Percentiles rank a stretch among this genome's conserved stretches.
These are phyloP conservation scores for Hemistola chrysoprasaria DNA, from an alignment of 2,888 invertebrate genomes.

Conservation along the genomic window DNA sequence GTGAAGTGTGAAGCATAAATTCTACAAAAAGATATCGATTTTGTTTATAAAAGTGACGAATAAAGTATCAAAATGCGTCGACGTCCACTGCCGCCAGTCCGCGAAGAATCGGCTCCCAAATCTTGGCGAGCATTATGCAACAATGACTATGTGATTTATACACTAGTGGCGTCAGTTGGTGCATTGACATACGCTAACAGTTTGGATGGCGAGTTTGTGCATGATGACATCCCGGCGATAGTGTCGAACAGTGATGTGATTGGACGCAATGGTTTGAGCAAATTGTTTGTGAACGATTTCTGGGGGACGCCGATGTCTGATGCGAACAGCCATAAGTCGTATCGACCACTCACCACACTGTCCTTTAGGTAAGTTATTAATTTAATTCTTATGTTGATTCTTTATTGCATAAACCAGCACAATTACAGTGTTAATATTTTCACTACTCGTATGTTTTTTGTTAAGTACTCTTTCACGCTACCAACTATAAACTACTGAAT, in stretches of 20 bases:
- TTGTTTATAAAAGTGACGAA: too few relatives aligned
- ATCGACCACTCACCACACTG: slow-evolving; percentile 91
- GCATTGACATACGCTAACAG: slow-evolving; percentile 88
- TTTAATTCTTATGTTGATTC: too few relatives aligned
- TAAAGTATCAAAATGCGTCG: slow-evolving; percentile 65
- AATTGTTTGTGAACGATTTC: slow-evolving; percentile 90
- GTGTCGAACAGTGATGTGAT: slow-evolving; percentile 91
- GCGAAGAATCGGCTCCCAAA: slow-evolving; percentile 65
- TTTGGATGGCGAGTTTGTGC: slow-evolving; percentile 91
- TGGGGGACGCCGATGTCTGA: slow-evolving; percentile 96
- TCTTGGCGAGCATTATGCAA: slow-evolving; percentile 59
- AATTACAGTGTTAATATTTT: too few relatives aligned
- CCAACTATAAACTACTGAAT: too few relatives aligned
- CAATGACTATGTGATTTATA: slow-evolving; percentile 84
- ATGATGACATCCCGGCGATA: slow-evolving; percentile 93
- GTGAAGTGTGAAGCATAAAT: too few relatives aligned
- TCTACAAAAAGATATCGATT: slow-evolving; percentile 2
- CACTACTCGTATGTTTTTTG: too few relatives aligned
- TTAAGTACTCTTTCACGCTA: too few relatives aligned
- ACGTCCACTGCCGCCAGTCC: slow-evolving; percentile 67
- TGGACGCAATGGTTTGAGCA: slow-evolving; percentile 83
- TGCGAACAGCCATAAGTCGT: slow-evolving; percentile 92
- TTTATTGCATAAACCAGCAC: too few relatives aligned
- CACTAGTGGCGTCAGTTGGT: slow-evolving; percentile 85
- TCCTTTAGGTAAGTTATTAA: slow-evolving; percentile 95